Percentiles rank a stretch among this genome's conserved stretches.
Evolutionary conservation across 2,797 vertebrate genomes (phyloP).

Genomic region (Amniataba percoides): DNA sequence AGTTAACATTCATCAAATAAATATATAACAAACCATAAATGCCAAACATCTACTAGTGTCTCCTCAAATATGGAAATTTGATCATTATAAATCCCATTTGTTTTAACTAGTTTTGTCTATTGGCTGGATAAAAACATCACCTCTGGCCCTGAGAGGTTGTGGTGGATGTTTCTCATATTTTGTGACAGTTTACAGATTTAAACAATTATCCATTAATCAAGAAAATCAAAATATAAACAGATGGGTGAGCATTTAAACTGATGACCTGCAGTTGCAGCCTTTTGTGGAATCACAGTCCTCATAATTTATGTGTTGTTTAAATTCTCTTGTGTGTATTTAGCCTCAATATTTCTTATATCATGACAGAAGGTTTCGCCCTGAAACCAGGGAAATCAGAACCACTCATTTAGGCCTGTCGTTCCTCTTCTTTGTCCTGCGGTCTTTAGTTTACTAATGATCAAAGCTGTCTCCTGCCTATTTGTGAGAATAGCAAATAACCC

Average conservation of each 20-base stretch:
- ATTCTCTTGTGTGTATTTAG: constrained; percentile 1
- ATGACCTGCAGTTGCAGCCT: not conserved
- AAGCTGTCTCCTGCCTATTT: not conserved
- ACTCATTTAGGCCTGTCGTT: not conserved
- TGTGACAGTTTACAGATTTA: not conserved
- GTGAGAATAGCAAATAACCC: not conserved
- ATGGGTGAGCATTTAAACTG: not conserved
- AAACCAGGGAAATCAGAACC: constrained; percentile 1
- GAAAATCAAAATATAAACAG: not conserved
- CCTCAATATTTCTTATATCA: not conserved
- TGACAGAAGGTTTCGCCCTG: constrained; percentile 12
- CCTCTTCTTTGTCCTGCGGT: constrained; percentile 12
- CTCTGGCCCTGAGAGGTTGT: not conserved
- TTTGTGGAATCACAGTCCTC: not conserved
- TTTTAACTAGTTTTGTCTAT: not conserved
- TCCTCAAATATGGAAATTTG: not conserved
- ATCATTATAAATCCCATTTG: not conserved
- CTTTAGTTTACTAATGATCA: constrained; percentile 32
- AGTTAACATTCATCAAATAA: not conserved
- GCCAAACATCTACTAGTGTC: too few relatives aligned
- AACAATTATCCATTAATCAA: not conserved
- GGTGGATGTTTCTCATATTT: not conserved
- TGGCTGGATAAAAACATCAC: not conserved
- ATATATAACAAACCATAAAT: not conserved
- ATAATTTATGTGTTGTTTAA: not conserved